Evolutionary conservation across 2,113 vertebrate species (phyloP).

Genomic region (Anseranas semipalmata): DNA sequence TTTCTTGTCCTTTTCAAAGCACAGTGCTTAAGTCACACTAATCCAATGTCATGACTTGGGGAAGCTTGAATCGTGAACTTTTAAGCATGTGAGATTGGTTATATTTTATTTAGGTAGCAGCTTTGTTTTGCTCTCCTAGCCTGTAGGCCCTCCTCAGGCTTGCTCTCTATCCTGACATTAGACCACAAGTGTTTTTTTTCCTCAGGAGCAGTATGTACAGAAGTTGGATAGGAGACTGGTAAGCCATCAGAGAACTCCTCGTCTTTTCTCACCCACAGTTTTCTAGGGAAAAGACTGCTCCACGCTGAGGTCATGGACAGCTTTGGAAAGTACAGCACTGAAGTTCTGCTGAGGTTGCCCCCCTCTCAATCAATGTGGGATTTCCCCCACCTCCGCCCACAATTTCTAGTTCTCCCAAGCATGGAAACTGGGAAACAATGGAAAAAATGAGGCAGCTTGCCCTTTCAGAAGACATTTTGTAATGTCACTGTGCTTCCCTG

Average conservation of each 20-base stretch:
- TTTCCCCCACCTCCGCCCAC: neutral
- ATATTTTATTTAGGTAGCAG: neutral
- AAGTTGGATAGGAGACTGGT: neutral
- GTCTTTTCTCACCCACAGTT: neutral
- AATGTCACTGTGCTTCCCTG: constrained; percentile 13
- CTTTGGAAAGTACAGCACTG: neutral
- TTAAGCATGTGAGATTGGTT: neutral
- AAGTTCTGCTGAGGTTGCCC: neutral
- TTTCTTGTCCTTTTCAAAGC: neutral
- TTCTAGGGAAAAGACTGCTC: neutral
- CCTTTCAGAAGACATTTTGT: constrained; percentile 37
- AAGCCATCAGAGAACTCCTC: neutral
- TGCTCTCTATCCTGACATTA: neutral
- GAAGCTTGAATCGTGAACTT: neutral
- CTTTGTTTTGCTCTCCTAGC: neutral
- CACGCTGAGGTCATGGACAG: neutral
- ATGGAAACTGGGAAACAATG: neutral
- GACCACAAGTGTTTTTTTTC: neutral
- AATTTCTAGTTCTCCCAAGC: neutral
- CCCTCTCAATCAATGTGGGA: neutral
- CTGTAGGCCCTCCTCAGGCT: neutral
- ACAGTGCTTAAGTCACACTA: neutral
- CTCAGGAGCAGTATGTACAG: neutral
- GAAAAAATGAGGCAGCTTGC: constrained; percentile 16
- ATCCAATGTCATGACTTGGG: neutral